A percentile compares a stretch with the other conserved stretches of the same genome.
phyloP scores from a whole-genome alignment of 2,888 invertebrate genomes.

The Ctena decussata region DNA sequence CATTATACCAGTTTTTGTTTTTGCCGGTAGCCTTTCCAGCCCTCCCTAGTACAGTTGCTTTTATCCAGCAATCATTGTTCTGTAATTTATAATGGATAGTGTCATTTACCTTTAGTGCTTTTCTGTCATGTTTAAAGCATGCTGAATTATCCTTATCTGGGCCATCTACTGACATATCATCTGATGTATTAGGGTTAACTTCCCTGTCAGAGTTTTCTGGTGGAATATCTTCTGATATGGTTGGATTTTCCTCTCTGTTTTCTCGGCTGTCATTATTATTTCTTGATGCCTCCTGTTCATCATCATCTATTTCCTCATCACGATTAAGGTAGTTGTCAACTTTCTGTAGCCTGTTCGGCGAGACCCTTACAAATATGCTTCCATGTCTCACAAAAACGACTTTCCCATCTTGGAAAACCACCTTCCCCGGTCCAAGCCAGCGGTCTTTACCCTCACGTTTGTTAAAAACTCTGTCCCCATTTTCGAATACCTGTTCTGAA shows the following conservation, averaged over 20 bases:
- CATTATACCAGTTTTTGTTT: neutral
- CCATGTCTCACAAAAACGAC: conserved; percentile 24
- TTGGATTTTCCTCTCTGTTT: no score
- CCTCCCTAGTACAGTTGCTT: conserved; percentile 36
- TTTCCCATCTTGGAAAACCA: conserved; percentile 72
- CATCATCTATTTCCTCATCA: no score
- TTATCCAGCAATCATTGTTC: conserved; percentile 5
- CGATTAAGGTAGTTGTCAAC: no score
- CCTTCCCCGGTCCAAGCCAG: conserved; percentile 62
- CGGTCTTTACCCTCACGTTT: conserved; percentile 58
- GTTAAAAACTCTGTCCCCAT: conserved; percentile 67
- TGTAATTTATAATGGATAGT: conserved; percentile 30
- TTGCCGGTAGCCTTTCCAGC: conserved; percentile 44
- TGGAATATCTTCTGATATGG: no score
- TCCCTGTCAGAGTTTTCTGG: no score
- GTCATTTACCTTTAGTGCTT: conserved; percentile 29
- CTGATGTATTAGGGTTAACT: no score
- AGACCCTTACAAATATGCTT: conserved; percentile 65
- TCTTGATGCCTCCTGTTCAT: no score
- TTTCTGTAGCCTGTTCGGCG: conserved; percentile 58
- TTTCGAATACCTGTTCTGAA: conserved; percentile 60
- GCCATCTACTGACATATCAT: no score
- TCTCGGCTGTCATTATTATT: no score
- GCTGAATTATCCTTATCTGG: no score
- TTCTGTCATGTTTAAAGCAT: neutral